phyloP scores from a whole-genome alignment of 2,888 invertebrate genomes.

The Linyphia triangularis region DNA sequence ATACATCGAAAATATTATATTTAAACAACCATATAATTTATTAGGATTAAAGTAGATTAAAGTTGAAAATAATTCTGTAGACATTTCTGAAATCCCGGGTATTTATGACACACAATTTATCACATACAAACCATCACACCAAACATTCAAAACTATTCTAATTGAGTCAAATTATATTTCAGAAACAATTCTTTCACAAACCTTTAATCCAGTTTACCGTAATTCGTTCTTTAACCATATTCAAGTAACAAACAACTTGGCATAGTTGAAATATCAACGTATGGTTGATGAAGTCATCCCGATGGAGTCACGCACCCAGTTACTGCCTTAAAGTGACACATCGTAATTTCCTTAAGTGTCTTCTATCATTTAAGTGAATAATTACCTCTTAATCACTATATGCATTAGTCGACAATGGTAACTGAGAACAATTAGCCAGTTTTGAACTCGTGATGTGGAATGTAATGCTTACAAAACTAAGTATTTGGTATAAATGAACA shows the following conservation, averaged over 20 bases:
- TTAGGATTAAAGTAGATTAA: too few relatives aligned
- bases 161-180: too few relatives aligned
- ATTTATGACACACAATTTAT: too few relatives aligned
- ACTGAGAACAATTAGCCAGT: not conserved
- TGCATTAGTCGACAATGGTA: slow-evolving; percentile 14
- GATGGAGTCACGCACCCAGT: not conserved
- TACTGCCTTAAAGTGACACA: slow-evolving; percentile 16
- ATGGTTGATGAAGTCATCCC: slow-evolving; percentile 33
- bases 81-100: too few relatives aligned
- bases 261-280: not conserved
- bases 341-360: slow-evolving; percentile 49
- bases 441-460: not conserved
- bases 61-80: too few relatives aligned
- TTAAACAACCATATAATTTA: too few relatives aligned
- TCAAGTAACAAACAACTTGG: not conserved
- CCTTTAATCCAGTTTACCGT: not conserved
- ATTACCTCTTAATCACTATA: slow-evolving; percentile 40
- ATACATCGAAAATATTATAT: too few relatives aligned
- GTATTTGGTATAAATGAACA: too few relatives aligned
- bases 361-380: slow-evolving; percentile 45
- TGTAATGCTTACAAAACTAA: too few relatives aligned
- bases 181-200: too few relatives aligned
- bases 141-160: too few relatives aligned
- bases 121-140: too few relatives aligned
- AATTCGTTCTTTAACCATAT: not conserved